Evolutionary conservation across 2,797 vertebrate species (phyloP), one percentile per base, ranked within the genome.

Genomic region (Lepus oiostolus): DNA sequence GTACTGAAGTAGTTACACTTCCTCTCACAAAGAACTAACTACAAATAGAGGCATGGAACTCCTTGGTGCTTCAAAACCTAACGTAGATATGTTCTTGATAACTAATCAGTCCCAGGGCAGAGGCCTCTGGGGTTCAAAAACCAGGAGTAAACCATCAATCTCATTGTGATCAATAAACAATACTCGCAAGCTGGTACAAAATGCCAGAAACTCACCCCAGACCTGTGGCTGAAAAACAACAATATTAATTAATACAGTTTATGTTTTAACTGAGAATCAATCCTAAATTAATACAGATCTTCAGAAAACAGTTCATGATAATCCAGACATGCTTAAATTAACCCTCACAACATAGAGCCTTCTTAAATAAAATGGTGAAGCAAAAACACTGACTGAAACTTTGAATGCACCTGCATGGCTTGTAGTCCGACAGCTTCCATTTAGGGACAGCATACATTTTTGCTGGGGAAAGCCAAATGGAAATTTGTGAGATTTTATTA

Each of bases 1-100:
- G n/a, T 16, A 26, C 2, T 30, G 22, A 3, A 30, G 38, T 2
- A 8, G 5, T 16, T 0, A 1, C 0, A 1, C 7, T 35, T 24
- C 47, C 4, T 8, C 10, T 60, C 24, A 74, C 54, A 72, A 38
- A 75, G 9, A 5, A 62, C 26, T 62, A 67, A 17, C 54, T 67
- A 21, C 19, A 16, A 47, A 35, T 17, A 19, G 2, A 47, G 47
- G 35, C 11, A 5, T 24, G 50, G 2, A 38, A 7, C 14, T 30
- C 7, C 52, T 12, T 4, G 6, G 58, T 54, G 28, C 19, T 5
- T 8, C 11, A 26, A 5, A 16, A n/a, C 17, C 10, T 19, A 32
- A 32, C 8, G 8, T 13, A 38, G 5, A 50, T 52, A 30, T 5
- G 1, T 1, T 72, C 13, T 22, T 67, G 42, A 7, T 50, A 71